Percentiles rank a stretch among this genome's conserved stretches.
These are phyloP conservation scores for Holcopasites calliopsidis DNA, from an alignment of 1,140 invertebrate genomes.

Conservation along the genomic window DNA sequence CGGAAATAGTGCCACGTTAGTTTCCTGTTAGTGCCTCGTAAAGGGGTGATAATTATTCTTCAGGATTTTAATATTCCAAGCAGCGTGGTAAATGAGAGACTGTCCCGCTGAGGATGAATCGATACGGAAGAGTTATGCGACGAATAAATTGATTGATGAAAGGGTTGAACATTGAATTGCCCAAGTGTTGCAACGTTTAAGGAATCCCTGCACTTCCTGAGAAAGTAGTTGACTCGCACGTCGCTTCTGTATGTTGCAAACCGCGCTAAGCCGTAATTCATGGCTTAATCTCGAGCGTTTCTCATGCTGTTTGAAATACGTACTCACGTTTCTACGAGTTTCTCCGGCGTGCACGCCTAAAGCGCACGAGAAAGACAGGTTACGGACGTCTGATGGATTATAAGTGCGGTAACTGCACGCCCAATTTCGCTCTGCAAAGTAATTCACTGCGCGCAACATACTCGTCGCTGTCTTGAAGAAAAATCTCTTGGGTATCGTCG, in stretches of 20 bases:
- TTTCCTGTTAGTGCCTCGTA: background rate
- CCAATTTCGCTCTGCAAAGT: background rate
- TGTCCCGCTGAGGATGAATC: too few species aligned
- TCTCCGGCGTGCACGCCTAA: background rate
- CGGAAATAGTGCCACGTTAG: background rate
- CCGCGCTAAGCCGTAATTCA: constrained; percentile 14
- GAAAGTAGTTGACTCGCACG: background rate
- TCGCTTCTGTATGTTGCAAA: constrained; percentile 2
- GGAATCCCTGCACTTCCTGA: background rate
- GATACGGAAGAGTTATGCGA: too few species aligned
- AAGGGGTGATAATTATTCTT: constrained; percentile 14
- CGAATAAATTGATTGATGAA: background rate
- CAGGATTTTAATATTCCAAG: background rate
- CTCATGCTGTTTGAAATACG: constrained; percentile 23
- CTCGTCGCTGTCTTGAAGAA: background rate
- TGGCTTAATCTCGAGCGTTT: constrained; percentile 15
- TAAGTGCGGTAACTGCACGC: background rate
- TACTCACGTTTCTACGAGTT: constrained; percentile 21
- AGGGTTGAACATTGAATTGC: background rate
- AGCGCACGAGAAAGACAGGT: constrained; percentile 1
- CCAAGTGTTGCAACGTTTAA: background rate
- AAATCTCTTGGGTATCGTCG: background rate
- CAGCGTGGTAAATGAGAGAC: too few species aligned
- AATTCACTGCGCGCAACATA: background rate
- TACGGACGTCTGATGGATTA: constrained; percentile 13